Percentiles rank a stretch among this genome's conserved stretches.
phyloP scores from a whole-genome alignment of 2,113 vertebrate genomes.

The Pontoporia blainvillei region DNA sequence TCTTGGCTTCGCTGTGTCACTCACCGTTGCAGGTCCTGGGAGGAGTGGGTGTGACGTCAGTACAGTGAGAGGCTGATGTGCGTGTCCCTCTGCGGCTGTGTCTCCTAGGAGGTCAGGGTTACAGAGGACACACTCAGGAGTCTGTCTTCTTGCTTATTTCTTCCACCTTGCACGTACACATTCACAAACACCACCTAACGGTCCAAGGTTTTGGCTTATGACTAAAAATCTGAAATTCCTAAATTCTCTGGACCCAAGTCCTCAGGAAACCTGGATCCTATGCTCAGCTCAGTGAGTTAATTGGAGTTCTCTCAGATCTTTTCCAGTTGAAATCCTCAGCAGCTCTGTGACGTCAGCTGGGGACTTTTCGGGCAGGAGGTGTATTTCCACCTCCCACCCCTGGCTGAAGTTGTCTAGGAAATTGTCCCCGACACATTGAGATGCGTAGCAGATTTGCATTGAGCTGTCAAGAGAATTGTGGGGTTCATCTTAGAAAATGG shows the following conservation, averaged over 20 bases:
- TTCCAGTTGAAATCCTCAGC: neutral
- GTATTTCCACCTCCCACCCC: neutral
- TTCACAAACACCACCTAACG: neutral
- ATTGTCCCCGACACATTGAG: neutral
- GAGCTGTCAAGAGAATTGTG: neutral
- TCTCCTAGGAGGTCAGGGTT: neutral
- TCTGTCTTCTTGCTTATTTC: neutral
- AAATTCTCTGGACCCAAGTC: neutral
- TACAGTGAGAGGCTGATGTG: neutral
- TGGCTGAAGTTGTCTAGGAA: neutral
- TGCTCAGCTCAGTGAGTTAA: neutral
- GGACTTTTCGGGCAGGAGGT: neutral
- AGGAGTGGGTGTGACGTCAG: neutral
- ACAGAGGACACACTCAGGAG: neutral
- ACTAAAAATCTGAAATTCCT: neutral
- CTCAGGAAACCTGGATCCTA: neutral
- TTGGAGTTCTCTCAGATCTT: neutral
- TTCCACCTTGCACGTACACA: neutral
- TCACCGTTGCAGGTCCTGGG: fast-evolving
- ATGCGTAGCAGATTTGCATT: neutral
- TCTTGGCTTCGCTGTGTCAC: neutral
- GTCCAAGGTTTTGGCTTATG: neutral
- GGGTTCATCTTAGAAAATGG: neutral
- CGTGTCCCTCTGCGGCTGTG: neutral
- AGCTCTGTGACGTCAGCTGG: neutral